phyloP scores from a whole-genome alignment of 2,888 invertebrate genomes.

The Stenodera caucasica region DNA sequence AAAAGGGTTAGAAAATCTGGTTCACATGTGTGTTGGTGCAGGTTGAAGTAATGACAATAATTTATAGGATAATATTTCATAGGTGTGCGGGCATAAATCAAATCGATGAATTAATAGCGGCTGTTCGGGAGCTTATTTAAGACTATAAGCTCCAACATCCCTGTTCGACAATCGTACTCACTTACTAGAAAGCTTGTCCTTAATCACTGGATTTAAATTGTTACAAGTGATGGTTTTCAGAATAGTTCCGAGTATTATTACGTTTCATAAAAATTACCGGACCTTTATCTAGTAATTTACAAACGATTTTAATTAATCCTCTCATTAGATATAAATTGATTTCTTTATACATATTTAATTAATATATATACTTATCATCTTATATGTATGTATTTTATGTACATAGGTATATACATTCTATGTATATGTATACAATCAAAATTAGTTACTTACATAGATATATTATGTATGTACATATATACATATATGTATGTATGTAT shows the following conservation, averaged over 20 bases:
- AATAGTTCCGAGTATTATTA: conserved; percentile 12
- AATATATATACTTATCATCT: no score
- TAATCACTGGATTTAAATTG: conserved; percentile 32
- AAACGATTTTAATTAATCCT: neutral
- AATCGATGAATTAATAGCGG: conserved; percentile 44
- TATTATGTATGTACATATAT: no score
- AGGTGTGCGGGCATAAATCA: conserved; percentile 44
- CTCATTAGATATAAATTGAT: no score
- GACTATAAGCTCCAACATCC: conserved; percentile 47
- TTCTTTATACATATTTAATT: no score
- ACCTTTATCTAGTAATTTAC: neutral
- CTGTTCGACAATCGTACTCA: conserved; percentile 42
- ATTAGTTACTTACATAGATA: no score
- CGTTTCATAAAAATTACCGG: neutral
- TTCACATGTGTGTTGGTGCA: conserved; percentile 23
- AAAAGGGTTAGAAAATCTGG: conserved; percentile 1
- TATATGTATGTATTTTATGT: no score
- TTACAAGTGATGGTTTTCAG: conserved; percentile 27
- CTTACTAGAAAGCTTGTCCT: conserved; percentile 33
- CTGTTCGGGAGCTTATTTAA: conserved; percentile 43
- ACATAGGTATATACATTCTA: no score
- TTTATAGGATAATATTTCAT: conserved; percentile 47
- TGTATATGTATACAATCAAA: no score
- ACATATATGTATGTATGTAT: no score
- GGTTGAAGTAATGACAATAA: conserved; percentile 32